Evolutionary conservation across 2,113 vertebrate genomes (phyloP).

Genomic region (Hippoglossus stenolepis): DNA sequence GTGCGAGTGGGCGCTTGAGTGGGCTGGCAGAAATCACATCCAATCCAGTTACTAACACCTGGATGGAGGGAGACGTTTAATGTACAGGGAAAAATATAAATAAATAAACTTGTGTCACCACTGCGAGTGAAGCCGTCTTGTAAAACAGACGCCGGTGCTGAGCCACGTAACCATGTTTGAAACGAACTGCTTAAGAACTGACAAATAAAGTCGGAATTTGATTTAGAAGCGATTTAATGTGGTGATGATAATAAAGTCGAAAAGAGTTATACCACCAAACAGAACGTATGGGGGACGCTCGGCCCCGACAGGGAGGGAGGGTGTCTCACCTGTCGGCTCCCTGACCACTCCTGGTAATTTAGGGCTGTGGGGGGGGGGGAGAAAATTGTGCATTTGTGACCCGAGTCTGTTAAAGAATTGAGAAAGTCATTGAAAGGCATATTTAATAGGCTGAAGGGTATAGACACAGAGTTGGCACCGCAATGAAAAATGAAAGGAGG

Average conservation of each 20-base stretch:
- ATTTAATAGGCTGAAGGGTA: slow-evolving; percentile 55
- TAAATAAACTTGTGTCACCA: slow-evolving; percentile 1
- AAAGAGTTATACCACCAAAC: slow-evolving; percentile 22
- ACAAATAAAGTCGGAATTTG: slow-evolving; percentile 16
- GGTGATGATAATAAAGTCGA: slow-evolving; percentile 40
- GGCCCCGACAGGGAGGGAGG: not conserved
- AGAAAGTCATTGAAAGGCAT: slow-evolving; percentile 58
- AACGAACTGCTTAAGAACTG: slow-evolving; percentile 34
- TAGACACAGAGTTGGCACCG: not conserved
- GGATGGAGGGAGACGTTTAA: slow-evolving; percentile 1
- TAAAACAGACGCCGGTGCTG: slow-evolving; percentile 34
- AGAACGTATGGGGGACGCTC: not conserved
- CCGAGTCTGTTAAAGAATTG: slow-evolving; percentile 34
- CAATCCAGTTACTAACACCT: slow-evolving; percentile 47
- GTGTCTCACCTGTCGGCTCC: slow-evolving; percentile 21
- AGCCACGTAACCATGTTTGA: slow-evolving; percentile 54
- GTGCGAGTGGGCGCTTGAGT: slow-evolving; percentile 19
- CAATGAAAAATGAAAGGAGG: no score
- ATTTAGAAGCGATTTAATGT: slow-evolving; percentile 60
- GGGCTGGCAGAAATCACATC: slow-evolving; percentile 31
- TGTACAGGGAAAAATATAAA: not conserved
- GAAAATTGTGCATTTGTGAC: slow-evolving; percentile 38
- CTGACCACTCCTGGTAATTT: slow-evolving; percentile 49
- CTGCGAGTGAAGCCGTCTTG: not conserved
- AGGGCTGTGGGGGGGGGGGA: slow-evolving; percentile 9